phyloP scores from a whole-genome alignment of 2,113 vertebrate species.

The Hemicordylus capensis region DNA sequence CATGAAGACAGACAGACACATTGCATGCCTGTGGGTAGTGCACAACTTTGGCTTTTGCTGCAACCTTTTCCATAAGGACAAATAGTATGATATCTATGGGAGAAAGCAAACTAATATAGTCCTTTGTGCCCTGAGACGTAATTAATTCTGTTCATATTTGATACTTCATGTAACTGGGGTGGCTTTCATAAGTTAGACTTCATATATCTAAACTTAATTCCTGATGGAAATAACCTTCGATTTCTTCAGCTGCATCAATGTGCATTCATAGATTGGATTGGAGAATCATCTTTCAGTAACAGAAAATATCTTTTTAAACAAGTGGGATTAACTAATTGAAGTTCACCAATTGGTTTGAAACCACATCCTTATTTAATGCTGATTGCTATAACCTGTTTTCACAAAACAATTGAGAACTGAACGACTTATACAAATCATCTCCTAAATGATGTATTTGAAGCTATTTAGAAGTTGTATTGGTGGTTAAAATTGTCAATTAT shows the following conservation, averaged over 20 bases:
- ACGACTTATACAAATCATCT: background rate
- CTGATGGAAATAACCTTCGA: background rate
- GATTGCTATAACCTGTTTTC: background rate
- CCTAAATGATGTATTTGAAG: background rate
- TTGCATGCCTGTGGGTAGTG: too few species aligned
- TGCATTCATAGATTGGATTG: background rate
- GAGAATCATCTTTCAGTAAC: background rate
- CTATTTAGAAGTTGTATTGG: background rate
- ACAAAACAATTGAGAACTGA: background rate
- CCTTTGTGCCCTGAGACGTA: background rate
- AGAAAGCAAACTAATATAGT: background rate
- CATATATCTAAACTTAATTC: background rate
- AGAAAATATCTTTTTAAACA: background rate
- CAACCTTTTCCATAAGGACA: background rate
- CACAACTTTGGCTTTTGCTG: background rate
- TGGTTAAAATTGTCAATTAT: background rate
- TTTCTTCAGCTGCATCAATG: background rate
- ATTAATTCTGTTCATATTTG: background rate
- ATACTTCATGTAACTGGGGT: background rate
- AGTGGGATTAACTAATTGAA: background rate
- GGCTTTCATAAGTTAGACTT: background rate
- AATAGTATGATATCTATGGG: background rate
- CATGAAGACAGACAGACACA: too few species aligned
- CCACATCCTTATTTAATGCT: background rate
- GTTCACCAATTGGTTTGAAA: background rate